Evolutionary conservation across 2,888 invertebrate genomes (phyloP), one percentile per base, ranked within the genome.

Genomic region (Maniola hyperantus): DNA sequence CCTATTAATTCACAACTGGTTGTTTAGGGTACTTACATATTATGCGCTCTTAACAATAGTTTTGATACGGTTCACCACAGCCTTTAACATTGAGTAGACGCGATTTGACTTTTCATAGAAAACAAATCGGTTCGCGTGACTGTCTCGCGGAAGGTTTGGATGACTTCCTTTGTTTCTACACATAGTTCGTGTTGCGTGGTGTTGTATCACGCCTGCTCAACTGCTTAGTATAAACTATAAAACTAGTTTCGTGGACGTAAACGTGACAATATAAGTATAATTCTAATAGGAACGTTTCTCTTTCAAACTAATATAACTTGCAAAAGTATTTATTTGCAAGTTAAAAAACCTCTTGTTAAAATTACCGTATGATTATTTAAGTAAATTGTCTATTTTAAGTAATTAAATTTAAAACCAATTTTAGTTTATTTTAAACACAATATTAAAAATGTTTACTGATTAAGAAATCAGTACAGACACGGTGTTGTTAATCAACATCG

Each of bases 161-260:
- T 84, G 82, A 84, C 70, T 88, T 87, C 88, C 88, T 87, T 88
- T 86, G 87, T 87, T 85, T 85, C 84, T 85, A 83, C 80, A 83
- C 85, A 83, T 83, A 81, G 79, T 80, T 81, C 79, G 81, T 80
- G 82, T 81, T 69, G 70, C 75, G 79, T 71, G 69, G 73, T 74
- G 73, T 72, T 71, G 70, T 71, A 73, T 73, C 73, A 71, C 72
- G 72, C 70, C 74, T 66, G 63, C 71, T 61, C 64, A 61, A 53
- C 68, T 68, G 36, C 54, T 65, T 59, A 64, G 33, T 51, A 66
- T 58, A 55, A 65, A 53, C 62, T 63, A 66, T 55, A 69, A 64
- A 71, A 70, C 51, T 62, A 44, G 48, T 42, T 62, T 53, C 57
- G 54, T 48, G 65, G 53, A 66, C 59, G 33, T 46, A n/a, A 10